These are phyloP conservation scores for Idris sp. DNA, from an alignment of 1,140 invertebrate species.

Conservation along the genomic window DNA sequence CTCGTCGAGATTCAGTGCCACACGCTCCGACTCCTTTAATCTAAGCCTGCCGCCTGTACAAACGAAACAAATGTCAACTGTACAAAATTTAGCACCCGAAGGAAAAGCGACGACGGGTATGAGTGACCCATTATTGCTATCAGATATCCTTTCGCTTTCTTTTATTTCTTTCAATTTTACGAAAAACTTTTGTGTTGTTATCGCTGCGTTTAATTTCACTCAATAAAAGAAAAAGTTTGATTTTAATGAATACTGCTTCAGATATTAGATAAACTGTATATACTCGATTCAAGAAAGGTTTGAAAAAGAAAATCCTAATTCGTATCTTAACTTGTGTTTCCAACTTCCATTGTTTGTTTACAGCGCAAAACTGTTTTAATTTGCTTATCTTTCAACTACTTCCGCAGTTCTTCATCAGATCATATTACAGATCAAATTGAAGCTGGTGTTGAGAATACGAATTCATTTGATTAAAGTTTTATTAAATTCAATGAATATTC, in stretches of 20 bases:
- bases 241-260: too few species aligned
- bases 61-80: slow-evolving; percentile 56
- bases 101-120: slow-evolving; percentile 1
- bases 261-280: too few species aligned
- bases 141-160: slow-evolving; percentile 4
- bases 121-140: slow-evolving; percentile 28
- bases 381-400: slow-evolving; percentile 44
- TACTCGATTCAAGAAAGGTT: too few species aligned
- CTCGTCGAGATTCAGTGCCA: slow-evolving; percentile 55
- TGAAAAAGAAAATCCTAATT: slow-evolving; percentile 10
- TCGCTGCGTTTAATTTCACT: too few species aligned
- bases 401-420: slow-evolving; percentile 34
- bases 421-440: slow-evolving; percentile 50
- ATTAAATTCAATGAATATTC: slow-evolving; percentile 50
- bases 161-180: background rate
- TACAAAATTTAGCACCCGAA: slow-evolving; percentile 42
- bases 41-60: slow-evolving; percentile 49
- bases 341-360: slow-evolving; percentile 35
- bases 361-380: slow-evolving; percentile 40
- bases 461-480: slow-evolving; percentile 45
- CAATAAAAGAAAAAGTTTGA: too few species aligned
- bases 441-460: slow-evolving; percentile 39
- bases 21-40: slow-evolving; percentile 55
- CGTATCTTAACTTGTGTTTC: slow-evolving; percentile 24
- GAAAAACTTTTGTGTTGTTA: too few species aligned